phyloP scores from a whole-genome alignment of 2,113 vertebrate genomes.

The Eclectus roratus region DNA sequence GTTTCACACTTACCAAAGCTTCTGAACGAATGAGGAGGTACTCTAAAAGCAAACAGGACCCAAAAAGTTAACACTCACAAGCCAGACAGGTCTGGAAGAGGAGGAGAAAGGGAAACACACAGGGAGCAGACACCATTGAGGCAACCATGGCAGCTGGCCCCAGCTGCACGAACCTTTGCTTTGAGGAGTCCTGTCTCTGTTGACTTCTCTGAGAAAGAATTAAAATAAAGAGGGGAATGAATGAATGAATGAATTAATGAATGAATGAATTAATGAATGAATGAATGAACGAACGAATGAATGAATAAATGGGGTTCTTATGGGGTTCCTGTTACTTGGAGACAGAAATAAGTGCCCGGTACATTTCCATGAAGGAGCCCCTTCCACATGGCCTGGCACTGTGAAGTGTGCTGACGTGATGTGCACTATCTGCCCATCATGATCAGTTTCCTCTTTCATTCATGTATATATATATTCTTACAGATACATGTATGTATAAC shows the following conservation, averaged over 20 bases:
- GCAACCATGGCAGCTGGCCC: background rate
- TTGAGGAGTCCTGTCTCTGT: background rate
- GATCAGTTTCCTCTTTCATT: background rate
- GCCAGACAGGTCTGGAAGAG: background rate
- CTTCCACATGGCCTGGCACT: background rate
- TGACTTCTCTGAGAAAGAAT: background rate
- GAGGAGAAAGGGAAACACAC: background rate
- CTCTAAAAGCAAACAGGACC: background rate
- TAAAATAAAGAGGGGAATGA: background rate
- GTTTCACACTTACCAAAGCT: background rate
- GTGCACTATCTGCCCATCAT: background rate
- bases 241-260: too few species aligned
- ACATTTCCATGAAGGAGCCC: background rate
- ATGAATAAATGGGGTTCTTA: background rate
- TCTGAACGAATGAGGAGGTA: background rate
- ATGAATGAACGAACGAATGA: too few species aligned
- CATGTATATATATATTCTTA: too few species aligned
- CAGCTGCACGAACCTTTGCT: rapidly evolving
- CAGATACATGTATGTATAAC: too few species aligned
- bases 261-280: too few species aligned
- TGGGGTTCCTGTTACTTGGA: background rate
- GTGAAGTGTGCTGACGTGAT: background rate
- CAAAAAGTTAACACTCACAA: background rate
- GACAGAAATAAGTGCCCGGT: background rate
- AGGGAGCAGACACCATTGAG: background rate